Conservation (phyloP, 2,888 invertebrate genomes). For the Cryptus armator region DNA sequence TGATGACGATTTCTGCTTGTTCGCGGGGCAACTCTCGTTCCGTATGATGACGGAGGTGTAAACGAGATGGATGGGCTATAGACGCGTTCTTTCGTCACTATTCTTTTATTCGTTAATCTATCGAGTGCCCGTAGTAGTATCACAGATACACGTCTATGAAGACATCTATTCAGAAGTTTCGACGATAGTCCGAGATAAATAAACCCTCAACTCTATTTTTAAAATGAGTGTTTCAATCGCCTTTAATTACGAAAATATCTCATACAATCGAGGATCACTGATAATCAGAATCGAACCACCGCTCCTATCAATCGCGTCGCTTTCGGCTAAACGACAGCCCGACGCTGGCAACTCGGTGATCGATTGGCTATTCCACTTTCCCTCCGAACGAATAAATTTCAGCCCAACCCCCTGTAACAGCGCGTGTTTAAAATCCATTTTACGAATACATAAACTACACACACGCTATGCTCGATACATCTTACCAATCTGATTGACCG, state of each 20-base stretch:
- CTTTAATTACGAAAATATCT: neutral
- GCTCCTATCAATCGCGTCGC: too few relatives aligned
- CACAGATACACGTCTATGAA: neutral
- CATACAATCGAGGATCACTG: neutral
- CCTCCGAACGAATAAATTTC: too few relatives aligned
- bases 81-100: neutral
- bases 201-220: neutral
- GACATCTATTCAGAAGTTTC: neutral
- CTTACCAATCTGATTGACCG: too few relatives aligned
- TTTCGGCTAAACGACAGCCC: too few relatives aligned
- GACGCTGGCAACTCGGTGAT: too few relatives aligned
- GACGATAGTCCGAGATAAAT: neutral
- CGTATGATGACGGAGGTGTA: constrained; percentile 37
- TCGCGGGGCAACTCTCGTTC: constrained; percentile 37
- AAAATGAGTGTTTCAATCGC: neutral
- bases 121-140: neutral
- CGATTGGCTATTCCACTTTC: too few relatives aligned
- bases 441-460: too few relatives aligned
- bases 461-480: too few relatives aligned
- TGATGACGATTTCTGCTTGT: constrained; percentile 67
- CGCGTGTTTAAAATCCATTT: too few relatives aligned
- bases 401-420: too few relatives aligned
- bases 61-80: constrained; percentile 4
- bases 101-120: constrained; percentile 15
- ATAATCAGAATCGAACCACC: neutral